A percentile compares a stretch with the other conserved stretches of the same genome.
These are phyloP conservation scores for Zelostemma sp. DNA, from an alignment of 1,140 invertebrate genomes.

Conservation along the genomic window DNA sequence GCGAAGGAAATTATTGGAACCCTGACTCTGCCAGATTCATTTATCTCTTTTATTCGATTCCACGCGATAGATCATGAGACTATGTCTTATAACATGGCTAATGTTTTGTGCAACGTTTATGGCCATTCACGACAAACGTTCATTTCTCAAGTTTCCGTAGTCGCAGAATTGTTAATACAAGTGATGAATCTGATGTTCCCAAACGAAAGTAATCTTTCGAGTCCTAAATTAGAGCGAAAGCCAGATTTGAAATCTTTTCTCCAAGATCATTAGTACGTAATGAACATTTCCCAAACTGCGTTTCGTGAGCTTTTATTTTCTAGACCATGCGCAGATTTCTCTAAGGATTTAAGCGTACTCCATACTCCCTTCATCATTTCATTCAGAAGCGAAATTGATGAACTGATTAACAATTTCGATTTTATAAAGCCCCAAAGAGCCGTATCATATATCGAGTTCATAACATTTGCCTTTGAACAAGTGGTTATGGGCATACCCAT, in stretches of 20 bases:
- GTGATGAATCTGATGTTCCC: too few species aligned
- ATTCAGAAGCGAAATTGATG: too few species aligned
- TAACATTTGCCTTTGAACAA: slow-evolving; percentile 42
- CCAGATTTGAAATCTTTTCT: too few species aligned
- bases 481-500: slow-evolving; percentile 37
- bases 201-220: too few species aligned
- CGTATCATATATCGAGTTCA: slow-evolving; percentile 11
- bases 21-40: slow-evolving; percentile 45
- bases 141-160: background rate
- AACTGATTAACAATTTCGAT: background rate
- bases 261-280: too few species aligned
- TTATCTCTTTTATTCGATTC: slow-evolving; percentile 24
- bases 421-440: background rate
- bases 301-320: too few species aligned
- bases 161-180: too few species aligned
- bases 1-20: slow-evolving; percentile 46
- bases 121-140: background rate
- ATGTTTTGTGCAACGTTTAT: slow-evolving; percentile 19
- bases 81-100: background rate
- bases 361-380: too few species aligned
- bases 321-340: too few species aligned
- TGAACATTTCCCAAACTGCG: too few species aligned
- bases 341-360: too few species aligned
- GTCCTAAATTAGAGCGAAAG: too few species aligned
- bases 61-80: background rate